A percentile compares a stretch with the other conserved stretches of the same genome.
Conservation (phyloP, 92 coral and sea anemone species). For the Epizoanthus ramosus region DNA sequence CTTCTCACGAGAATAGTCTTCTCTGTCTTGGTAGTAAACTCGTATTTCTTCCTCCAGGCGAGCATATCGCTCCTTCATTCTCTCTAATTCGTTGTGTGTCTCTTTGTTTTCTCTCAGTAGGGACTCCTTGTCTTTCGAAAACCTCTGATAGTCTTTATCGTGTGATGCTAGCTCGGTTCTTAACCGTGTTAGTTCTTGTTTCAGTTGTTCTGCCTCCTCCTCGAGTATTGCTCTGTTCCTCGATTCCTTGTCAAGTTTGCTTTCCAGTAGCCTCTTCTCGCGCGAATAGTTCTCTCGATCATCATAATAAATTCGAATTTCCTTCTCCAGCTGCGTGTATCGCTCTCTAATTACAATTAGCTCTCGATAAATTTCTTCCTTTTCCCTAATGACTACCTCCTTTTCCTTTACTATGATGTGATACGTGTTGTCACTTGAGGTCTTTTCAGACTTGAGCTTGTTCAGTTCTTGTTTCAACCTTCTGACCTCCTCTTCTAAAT, state of each 20-base stretch:
- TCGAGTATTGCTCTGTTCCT: too few species aligned
- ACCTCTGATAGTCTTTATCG: too few species aligned
- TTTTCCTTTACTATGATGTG: slow-evolving; percentile 39
- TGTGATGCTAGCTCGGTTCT: too few species aligned
- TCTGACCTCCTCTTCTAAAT: slow-evolving; percentile 34
- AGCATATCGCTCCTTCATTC: slow-evolving; percentile 24
- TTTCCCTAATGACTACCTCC: slow-evolving; percentile 40
- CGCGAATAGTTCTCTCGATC: slow-evolving; percentile 34
- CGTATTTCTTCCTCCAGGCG: slow-evolving; percentile 42
- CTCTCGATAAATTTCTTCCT: slow-evolving; percentile 66
- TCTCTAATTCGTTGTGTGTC: slow-evolving; percentile 31
- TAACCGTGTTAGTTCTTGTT: too few species aligned
- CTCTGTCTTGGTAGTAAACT: slow-evolving; percentile 38
- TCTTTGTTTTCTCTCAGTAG: slow-evolving; percentile 41
- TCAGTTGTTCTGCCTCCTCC: too few species aligned
- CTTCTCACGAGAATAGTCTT: slow-evolving; percentile 25
- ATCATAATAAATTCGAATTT: slow-evolving; percentile 31
- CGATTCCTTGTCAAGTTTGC: background rate
- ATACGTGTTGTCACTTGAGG: slow-evolving; percentile 5
- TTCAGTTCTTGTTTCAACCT: slow-evolving; percentile 31
- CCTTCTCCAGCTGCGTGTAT: slow-evolving; percentile 61
- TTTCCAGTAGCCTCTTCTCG: slow-evolving; percentile 30
- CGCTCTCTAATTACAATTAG: slow-evolving; percentile 62
- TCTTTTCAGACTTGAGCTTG: slow-evolving; percentile 20
- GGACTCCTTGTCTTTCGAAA: slow-evolving; percentile 20